phyloP scores from a whole-genome alignment of 2,888 invertebrate genomes.

The Drosophila lacicola region DNA sequence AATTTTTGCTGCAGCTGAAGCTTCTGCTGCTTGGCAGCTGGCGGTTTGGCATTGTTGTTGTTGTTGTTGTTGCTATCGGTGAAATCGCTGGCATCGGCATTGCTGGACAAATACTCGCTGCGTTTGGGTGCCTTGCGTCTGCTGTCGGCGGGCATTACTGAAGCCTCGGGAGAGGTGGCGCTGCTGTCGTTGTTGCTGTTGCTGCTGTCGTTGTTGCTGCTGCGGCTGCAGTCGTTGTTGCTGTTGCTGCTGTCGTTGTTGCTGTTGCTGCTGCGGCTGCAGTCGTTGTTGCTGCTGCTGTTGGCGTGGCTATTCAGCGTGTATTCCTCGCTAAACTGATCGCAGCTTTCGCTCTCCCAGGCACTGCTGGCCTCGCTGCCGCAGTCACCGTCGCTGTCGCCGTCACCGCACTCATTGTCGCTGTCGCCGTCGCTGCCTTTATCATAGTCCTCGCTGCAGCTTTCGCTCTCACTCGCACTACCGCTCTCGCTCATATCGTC shows the following conservation, averaged over 20 bases:
- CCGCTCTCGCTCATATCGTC: background rate
- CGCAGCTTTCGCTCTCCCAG: background rate
- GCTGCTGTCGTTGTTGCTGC: background rate
- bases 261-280: background rate
- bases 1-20: background rate
- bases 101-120: background rate
- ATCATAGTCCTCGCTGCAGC: background rate
- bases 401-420: constrained; percentile 26
- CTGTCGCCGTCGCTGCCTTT: background rate
- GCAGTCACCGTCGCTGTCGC: background rate
- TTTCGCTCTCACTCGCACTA: background rate
- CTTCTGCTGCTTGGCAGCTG: constrained; percentile 12
- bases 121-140: constrained; percentile 17
- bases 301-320: background rate
- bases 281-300: background rate
- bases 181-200: background rate
- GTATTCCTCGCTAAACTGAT: constrained; percentile 5
- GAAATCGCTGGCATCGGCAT: background rate
- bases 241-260: background rate
- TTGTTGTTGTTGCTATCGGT: constrained; percentile 25
- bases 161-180: no score
- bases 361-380: background rate
- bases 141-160: no score
- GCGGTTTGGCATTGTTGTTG: constrained; percentile 1
- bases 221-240: background rate